Evolutionary conservation across 2,888 invertebrate genomes (phyloP), one percentile per base, ranked within the genome.

Genomic region (Chymomyza caudatula): DNA sequence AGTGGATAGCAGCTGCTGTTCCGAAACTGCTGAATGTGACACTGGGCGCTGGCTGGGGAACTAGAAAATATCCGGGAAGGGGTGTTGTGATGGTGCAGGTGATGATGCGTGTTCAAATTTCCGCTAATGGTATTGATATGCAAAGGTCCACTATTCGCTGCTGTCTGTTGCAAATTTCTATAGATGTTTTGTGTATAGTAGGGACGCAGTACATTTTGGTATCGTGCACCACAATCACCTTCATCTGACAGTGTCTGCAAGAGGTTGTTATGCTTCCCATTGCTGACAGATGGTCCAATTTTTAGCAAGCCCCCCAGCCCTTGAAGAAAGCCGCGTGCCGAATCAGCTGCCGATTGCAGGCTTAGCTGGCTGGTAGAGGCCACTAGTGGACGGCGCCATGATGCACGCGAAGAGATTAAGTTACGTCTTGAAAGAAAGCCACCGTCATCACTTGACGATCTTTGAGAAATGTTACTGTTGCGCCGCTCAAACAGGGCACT

Each of bases 361-460:
- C 94, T 94, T 57, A 94, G 89, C 82, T 94, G 93, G 80, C 94
- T 94, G 60, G 93, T 94, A 70, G 92, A 92, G 15, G 92, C 93
- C 17, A 94, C 93, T 52, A 94, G 88, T 0, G 93, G 94, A 53
- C 92, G 91, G 11, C 94, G 91, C 94, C 94, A 94, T 0, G 93
- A 93, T 25, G 93, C 93, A 20, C 93, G 91, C 29, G 92, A 91
- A 70, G 92, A 89, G 65, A 91, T 89, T 72, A 92, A 90, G 60
- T 84, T 89, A 4, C 92, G 91, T 52, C 92, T 92, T 60, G 95
- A 94, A 64, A 95, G 92, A 90, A 96, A 96, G 42, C 96, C 96
- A 64, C 96, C 96, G 91, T 96, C 96, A 90, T 96, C 96, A 87
- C 95, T 95, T 75, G 94, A 93, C 67, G 93, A 93, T 43, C 88